These are phyloP conservation scores for Muraenolepis orangiensis DNA, from an alignment of 2,797 vertebrate genomes.

Conservation along the genomic window DNA sequence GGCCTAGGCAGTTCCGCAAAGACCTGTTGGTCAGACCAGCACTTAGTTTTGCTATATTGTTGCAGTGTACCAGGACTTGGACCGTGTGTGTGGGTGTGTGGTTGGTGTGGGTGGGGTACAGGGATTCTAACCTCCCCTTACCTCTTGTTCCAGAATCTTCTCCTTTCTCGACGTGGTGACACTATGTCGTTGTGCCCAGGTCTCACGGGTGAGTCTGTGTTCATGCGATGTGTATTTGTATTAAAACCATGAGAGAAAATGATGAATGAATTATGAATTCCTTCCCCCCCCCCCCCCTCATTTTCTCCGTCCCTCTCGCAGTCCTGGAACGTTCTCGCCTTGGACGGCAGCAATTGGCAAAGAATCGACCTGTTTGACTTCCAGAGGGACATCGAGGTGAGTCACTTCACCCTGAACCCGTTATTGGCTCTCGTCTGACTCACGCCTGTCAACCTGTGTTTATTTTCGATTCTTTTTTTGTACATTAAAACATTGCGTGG, in stretches of 20 bases:
- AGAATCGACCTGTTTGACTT: constrained; percentile 98
- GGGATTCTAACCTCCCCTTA: constrained; percentile 48
- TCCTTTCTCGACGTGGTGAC: constrained; percentile 99
- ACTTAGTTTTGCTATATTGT: not conserved
- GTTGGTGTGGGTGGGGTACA: constrained; percentile 35
- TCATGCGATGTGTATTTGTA: constrained; percentile 20
- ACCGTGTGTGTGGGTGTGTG: constrained; percentile 25
- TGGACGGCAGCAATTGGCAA: constrained; percentile 99
- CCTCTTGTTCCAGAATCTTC: constrained; percentile 86
- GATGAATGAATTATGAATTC: not conserved
- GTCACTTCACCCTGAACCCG: not conserved
- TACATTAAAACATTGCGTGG: not conserved
- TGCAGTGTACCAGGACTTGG: too few species aligned
- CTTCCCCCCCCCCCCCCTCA: constrained; percentile 1
- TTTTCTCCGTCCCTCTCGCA: constrained; percentile 50
- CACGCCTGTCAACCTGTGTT: not conserved
- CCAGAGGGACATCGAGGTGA: constrained; percentile 97
- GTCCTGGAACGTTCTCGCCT: constrained; percentile 97
- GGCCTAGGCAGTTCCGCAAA: constrained; percentile 51
- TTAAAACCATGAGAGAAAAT: not conserved
- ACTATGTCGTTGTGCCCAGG: constrained; percentile 96
- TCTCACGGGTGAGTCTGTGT: constrained; percentile 89
- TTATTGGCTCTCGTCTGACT: not conserved
- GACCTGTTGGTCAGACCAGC: constrained; percentile 26
- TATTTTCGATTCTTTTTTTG: too few species aligned